Conservation (phyloP, 2,113 vertebrate species). For the Pleuronectes platessa region DNA sequence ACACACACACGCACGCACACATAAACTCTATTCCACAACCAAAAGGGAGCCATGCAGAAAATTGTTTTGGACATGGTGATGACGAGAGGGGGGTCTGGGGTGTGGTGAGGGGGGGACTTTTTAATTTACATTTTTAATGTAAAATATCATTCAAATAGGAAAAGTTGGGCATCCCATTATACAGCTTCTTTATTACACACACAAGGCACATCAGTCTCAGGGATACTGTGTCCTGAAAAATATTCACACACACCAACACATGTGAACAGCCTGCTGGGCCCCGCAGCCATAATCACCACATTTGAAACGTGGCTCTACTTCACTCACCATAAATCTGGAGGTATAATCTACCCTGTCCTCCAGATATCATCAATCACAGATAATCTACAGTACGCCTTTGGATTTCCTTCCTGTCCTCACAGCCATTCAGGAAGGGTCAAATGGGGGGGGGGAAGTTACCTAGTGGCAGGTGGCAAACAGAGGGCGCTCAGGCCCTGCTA, state of each 20-base stretch:
- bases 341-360: conserved; percentile 62
- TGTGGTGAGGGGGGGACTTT: conserved; percentile 63
- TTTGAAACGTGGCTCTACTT: conserved; percentile 56
- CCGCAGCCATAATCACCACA: conserved; percentile 60
- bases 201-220: conserved; percentile 71
- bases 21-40: conserved; percentile 42
- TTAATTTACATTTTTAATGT: conserved; percentile 85
- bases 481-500: background rate
- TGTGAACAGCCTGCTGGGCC: conserved; percentile 57
- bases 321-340: conserved; percentile 66
- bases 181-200: conserved; percentile 75
- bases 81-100: conserved; percentile 61
- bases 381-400: conserved; percentile 44
- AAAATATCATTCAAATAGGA: conserved; percentile 81
- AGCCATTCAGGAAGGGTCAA: conserved; percentile 32
- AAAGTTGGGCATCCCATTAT: conserved; percentile 83
- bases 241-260: conserved; percentile 38
- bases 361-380: conserved; percentile 69
- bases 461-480: background rate
- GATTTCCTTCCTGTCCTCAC: conserved; percentile 3
- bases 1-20: conserved; percentile 21
- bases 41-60: conserved; percentile 84
- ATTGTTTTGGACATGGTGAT: conserved; percentile 84
- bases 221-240: conserved; percentile 32
- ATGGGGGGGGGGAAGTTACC: conserved; percentile 17